Evolutionary conservation across 1,140 invertebrate genomes (phyloP), one percentile per base, ranked within the genome.

Genomic region (Achroia grisella): DNA sequence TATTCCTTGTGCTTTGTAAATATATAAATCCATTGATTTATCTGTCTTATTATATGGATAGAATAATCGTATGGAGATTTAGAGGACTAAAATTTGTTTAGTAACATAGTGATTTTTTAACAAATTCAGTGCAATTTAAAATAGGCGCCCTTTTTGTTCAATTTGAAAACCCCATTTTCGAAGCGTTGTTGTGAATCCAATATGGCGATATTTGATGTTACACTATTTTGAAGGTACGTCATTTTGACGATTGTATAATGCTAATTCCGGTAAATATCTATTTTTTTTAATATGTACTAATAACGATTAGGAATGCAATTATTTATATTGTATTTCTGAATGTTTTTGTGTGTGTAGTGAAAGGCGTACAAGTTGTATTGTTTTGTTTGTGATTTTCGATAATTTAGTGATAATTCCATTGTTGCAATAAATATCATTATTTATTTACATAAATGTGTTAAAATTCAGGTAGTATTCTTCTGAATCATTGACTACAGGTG

Each of bases 181-280:
- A 84, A 85, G 84, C 84, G 84, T 86, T 86, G 84, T 86, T 85
- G 78, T 85, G 80, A 86, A 86, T 86, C 78, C 78, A 86, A 85
- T 84, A 86, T 86, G 84, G 84, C 84, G 84, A 78, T 77, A 81
- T 80, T 82, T 85, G 81, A 86, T 86, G 83, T 86, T 86, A 74
- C 79, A 81, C 72, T 84, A 74, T 82, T 84, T 79, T 86, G 77
- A 86, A 85, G 81, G 83, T 82, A 86, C 83, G 83, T 86, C 83
- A 86, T 75, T 82, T 82, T 82, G 79, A 86, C 81, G 80, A 85
- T 81, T 83, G 67, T 80, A 68, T 76, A 66, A 72, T 79, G 76
- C 62, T 69, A 75, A 72, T 62, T 71, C 68, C 72, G 72, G 76
- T 79, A 83, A 83, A 80, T 84, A 81, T 71, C 54, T 56, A 67